Evolutionary conservation across 2,888 invertebrate genomes (phyloP).

Genomic region (Anodontia alba): DNA sequence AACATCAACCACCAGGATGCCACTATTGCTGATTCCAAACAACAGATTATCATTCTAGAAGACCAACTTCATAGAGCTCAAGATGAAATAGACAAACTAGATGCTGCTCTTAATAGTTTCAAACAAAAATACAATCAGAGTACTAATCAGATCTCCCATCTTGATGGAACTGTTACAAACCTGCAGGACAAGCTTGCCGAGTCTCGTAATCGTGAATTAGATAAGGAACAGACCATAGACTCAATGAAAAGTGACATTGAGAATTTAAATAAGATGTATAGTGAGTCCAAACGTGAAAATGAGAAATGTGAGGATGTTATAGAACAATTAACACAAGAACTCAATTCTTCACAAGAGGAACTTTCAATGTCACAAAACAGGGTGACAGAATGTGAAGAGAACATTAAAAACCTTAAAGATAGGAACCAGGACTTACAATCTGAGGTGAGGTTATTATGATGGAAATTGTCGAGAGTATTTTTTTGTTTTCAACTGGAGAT

Average conservation of each 20-base stretch:
- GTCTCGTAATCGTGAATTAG: conserved; percentile 75
- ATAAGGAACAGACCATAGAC: conserved; percentile 77
- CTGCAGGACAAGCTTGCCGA: conserved; percentile 80
- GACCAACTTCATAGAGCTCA: conserved; percentile 74
- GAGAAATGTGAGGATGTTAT: conserved; percentile 81
- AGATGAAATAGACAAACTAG: conserved; percentile 72
- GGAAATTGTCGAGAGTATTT: no score
- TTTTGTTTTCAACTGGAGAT: background rate
- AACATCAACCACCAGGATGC: conserved; percentile 75
- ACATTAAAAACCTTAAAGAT: conserved; percentile 75
- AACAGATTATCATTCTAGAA: conserved; percentile 79
- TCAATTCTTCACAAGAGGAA: conserved; percentile 79
- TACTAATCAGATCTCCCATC: conserved; percentile 71
- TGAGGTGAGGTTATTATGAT: conserved; percentile 70
- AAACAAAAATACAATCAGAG: conserved; percentile 79
- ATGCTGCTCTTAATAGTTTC: conserved; percentile 71
- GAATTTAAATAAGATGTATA: conserved; percentile 76
- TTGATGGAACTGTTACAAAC: conserved; percentile 76
- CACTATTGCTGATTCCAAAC: conserved; percentile 74
- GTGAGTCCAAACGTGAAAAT: conserved; percentile 78
- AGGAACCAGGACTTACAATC: conserved; percentile 73
- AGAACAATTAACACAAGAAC: conserved; percentile 81
- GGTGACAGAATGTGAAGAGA: conserved; percentile 75
- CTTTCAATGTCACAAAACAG: conserved; percentile 75
- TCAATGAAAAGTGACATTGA: conserved; percentile 76